These are phyloP conservation scores for Hydractinia symbiolongicarpus DNA, from an alignment of 30 jellyfish, hydroid and myxozoan species.

Conservation along the genomic window DNA sequence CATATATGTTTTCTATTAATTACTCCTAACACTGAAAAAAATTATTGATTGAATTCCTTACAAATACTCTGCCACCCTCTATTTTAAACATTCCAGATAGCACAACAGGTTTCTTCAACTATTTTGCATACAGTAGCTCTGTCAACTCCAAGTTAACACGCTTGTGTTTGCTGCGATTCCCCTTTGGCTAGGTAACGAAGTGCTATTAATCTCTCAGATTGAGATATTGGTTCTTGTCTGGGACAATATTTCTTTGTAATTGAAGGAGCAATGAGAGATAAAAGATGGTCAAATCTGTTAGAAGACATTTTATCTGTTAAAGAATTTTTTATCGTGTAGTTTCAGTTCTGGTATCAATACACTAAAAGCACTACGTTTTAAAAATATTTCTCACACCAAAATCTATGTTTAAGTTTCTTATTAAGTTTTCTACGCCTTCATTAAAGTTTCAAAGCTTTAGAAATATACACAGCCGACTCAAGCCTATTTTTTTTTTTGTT, in stretches of 20 bases:
- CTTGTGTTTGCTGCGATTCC: constrained; percentile 12
- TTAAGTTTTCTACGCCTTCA: too few species aligned
- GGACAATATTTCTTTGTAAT: constrained; percentile 30
- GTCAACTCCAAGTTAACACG: constrained; percentile 44
- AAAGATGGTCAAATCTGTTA: constrained; percentile 41
- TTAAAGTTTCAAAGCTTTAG: too few species aligned
- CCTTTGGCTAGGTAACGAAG: constrained; percentile 33
- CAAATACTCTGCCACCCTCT: constrained; percentile 49
- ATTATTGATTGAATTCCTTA: constrained; percentile 14
- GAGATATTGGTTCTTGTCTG: constrained; percentile 23
- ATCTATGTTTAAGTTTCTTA: too few species aligned
- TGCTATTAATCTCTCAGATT: constrained; percentile 41
- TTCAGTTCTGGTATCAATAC: not conserved
- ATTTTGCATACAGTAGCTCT: constrained; percentile 35
- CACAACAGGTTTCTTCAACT: constrained; percentile 40
- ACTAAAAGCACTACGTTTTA: not conserved
- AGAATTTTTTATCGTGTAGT: not conserved
- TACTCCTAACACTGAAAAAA: constrained; percentile 55
- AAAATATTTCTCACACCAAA: too few species aligned
- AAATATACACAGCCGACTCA: too few species aligned
- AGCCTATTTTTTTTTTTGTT: too few species aligned
- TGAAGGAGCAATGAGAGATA: constrained; percentile 32
- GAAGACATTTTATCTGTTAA: constrained; percentile 46
- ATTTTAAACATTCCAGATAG: constrained; percentile 32
- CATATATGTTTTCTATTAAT: constrained; percentile 56